Evolutionary conservation across 2,888 invertebrate species (phyloP).

Genomic region (Hirtodrosophila alboralis): DNA sequence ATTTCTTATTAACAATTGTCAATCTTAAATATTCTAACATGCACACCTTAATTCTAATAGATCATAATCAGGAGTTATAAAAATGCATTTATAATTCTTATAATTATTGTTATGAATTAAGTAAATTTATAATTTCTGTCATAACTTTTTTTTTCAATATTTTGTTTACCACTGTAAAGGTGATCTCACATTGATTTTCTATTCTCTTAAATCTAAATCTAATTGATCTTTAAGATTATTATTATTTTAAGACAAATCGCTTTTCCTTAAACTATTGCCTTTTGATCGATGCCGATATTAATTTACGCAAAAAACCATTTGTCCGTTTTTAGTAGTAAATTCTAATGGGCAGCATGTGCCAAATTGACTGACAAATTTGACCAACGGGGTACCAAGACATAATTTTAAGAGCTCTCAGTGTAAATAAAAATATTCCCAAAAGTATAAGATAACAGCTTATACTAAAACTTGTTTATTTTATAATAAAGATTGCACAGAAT

Average conservation of each 20-base stretch:
- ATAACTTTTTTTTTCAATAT: conserved; percentile 13
- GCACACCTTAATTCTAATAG: conserved; percentile 1
- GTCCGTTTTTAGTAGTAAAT: no score
- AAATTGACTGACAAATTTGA: conserved; percentile 3
- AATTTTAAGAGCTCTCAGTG: no score
- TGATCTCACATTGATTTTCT: conserved; percentile 27
- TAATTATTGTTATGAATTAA: conserved; percentile 19
- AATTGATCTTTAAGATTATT: conserved; percentile 12
- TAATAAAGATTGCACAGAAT: no score
- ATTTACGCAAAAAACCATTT: no score
- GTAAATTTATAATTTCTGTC: conserved; percentile 14
- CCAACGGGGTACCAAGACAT: background rate
- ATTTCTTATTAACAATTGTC: conserved; percentile 6
- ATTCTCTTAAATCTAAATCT: conserved; percentile 20
- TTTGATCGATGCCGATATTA: no score
- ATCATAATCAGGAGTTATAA: conserved; percentile 13
- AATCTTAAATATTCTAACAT: conserved; percentile 3
- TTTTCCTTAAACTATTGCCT: conserved; percentile 3
- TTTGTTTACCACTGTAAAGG: conserved; percentile 28
- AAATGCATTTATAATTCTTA: conserved; percentile 9
- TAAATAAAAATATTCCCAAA: no score
- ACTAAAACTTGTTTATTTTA: no score
- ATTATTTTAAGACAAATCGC: conserved; percentile 1
- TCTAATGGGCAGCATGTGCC: conserved; percentile 1
- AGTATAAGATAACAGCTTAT: no score